These are phyloP conservation scores for Lagenorhynchus albirostris DNA, from an alignment of 2,113 vertebrate species.

Conservation along the genomic window DNA sequence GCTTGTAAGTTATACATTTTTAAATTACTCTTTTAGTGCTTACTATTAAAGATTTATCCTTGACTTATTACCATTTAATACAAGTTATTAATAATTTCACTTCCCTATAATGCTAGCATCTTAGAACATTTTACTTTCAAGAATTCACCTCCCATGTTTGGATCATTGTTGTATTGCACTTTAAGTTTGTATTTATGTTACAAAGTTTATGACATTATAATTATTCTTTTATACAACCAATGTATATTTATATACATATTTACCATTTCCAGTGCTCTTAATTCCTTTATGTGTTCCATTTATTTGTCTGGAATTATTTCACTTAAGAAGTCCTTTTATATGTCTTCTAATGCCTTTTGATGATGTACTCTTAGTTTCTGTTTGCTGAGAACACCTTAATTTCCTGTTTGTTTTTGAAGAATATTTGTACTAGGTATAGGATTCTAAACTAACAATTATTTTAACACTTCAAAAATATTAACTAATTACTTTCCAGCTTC, in stretches of 20 bases:
- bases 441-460: not conserved
- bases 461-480: not conserved
- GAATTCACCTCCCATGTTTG: not conserved
- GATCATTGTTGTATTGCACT: not conserved
- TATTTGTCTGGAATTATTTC: not conserved
- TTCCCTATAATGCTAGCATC: not conserved
- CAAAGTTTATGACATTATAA: not conserved
- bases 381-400: not conserved
- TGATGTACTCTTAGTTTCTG: not conserved
- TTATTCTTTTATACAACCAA: not conserved
- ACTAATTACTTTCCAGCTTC: not conserved
- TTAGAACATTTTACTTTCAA: not conserved
- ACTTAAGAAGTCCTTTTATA: not conserved
- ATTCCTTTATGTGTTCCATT: not conserved
- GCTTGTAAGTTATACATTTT: conserved; percentile 27
- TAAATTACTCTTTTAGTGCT: conserved; percentile 38
- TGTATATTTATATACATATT: not conserved
- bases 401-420: not conserved
- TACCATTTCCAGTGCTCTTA: not conserved
- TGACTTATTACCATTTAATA: conserved; percentile 1
- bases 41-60: conserved; percentile 51
- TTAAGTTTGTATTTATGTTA: not conserved
- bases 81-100: conserved; percentile 39
- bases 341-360: not conserved
- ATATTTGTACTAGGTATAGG: not conserved